Base-by-base conservation (phyloP, 2,113 vertebrate species). In the Plecturocebus donacophilus region DNA sequence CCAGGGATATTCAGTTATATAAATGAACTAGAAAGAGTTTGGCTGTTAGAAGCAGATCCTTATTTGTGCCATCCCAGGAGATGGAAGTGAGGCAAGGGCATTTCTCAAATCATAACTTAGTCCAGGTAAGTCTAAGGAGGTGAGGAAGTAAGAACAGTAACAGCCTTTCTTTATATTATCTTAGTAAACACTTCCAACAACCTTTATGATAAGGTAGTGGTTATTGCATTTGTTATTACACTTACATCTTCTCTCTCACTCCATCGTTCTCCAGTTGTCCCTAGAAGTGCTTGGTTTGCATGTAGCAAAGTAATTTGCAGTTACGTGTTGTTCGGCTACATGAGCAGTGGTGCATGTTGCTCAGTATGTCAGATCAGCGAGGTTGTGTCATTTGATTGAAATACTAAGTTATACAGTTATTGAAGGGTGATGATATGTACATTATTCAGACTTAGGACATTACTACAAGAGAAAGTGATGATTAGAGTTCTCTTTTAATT, bases 81-180 rank as follows among this genome's bases (percentile, higher is more conserved):
- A 42, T 91, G 42, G 40, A 95, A 47, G 47, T 87, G 61, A 96
- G 73, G 58, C 88, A 66, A 90, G 42, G 38, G 35, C 20, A 38
- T 95, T 95, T 90, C 32, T 89, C 25, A 95, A 76, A 71, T 93
- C 70, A 89, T 47, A 95, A 42, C n/a, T 93, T 89, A 77, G 52
- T 86, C n/a, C 27, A 5, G 76, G 2, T 86, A 68, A 40, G 45
- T 91, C 45, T 70, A 23, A 94, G 66, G 49, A 56, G 68, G 58
- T 54, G 32, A 90, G 66, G 58, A 95, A 38, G 94, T 94, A 52
- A 85, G 79, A 96, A 56, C 71, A 92, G 21, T 94, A 80, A 58
- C 71, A n/a, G 32, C 32, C 16, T 73, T 91, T 91, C 47, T 84
- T 54, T 94, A 38, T 77, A 40, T 89, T 79, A 82, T 40, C n/a